Conservation (phyloP, 2,113 vertebrate species). For the Speoplatyrhinus poulsoni region DNA sequence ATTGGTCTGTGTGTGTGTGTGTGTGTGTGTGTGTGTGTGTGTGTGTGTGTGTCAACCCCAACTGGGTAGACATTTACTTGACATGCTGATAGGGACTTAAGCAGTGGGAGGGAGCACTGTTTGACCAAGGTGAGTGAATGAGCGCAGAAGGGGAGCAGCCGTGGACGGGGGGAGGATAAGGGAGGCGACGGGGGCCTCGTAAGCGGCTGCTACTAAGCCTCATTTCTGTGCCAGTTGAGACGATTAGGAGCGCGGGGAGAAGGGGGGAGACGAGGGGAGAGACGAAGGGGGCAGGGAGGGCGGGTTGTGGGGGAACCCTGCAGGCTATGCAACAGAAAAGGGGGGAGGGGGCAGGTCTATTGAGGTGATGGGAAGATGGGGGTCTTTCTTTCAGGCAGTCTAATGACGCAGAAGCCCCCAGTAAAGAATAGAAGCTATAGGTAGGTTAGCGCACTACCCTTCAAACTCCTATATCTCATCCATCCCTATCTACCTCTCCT, state of each 20-base stretch:
- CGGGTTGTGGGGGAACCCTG: conserved; percentile 58
- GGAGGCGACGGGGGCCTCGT: conserved; percentile 60
- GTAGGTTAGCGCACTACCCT: conserved; percentile 44
- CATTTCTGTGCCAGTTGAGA: conserved; percentile 78
- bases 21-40: conserved; percentile 14
- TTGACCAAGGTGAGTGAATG: conserved; percentile 78
- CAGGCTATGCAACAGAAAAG: conserved; percentile 47
- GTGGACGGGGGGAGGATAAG: conserved; percentile 50
- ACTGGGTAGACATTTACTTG: conserved; percentile 83
- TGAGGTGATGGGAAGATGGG: conserved; percentile 68
- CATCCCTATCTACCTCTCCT: background rate
- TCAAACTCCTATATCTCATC: background rate
- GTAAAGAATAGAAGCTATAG: conserved; percentile 66
- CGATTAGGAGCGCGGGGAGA: conserved; percentile 65
- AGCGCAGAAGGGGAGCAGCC: conserved; percentile 56
- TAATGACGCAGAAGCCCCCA: conserved; percentile 77
- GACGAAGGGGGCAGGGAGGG: conserved; percentile 49
- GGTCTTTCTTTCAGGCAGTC: conserved; percentile 74
- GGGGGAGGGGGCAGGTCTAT: conserved; percentile 60
- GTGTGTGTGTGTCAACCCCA: conserved; percentile 72
- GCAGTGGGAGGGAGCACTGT: conserved; percentile 80
- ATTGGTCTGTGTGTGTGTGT: conserved; percentile 35
- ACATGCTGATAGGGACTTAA: conserved; percentile 85
- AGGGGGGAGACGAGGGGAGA: conserved; percentile 38
- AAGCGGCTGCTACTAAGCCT: conserved; percentile 78